These are phyloP conservation scores for Thamnophis sirtalis DNA, from an alignment of 2,113 vertebrate genomes.

Conservation along the genomic window DNA sequence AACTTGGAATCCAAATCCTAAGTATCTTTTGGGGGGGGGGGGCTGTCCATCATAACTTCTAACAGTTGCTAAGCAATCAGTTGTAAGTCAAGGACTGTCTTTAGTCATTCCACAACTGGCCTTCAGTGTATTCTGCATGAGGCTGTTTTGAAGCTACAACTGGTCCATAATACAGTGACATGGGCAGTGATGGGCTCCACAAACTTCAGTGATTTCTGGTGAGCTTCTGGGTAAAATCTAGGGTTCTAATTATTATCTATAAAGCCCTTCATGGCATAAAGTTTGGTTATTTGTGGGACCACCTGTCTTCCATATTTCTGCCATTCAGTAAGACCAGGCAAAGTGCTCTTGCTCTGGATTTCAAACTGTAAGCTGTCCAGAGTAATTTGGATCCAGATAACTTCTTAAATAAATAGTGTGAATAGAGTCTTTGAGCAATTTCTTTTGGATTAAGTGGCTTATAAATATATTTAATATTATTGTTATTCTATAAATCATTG, in stretches of 20 bases:
- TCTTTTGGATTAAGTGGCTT: not conserved
- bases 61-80: too few relatives aligned
- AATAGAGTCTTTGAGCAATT: not conserved
- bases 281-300: not conserved
- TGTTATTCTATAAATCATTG: not conserved
- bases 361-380: not conserved
- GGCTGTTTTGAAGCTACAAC: not conserved
- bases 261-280: not conserved
- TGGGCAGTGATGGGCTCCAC: not conserved
- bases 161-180: not conserved
- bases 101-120: not conserved
- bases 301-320: not conserved
- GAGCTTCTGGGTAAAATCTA: not conserved
- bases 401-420: not conserved
- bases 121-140: not conserved
- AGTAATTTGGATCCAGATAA: not conserved
- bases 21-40: too few relatives aligned
- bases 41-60: too few relatives aligned
- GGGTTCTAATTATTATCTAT: not conserved
- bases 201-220: not conserved
- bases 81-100: too few relatives aligned
- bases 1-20: too few relatives aligned
- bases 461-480: not conserved
- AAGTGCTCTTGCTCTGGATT: not conserved
- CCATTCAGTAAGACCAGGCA: not conserved